phyloP scores from a whole-genome alignment of 2,797 vertebrate species.

The Hafferia zeledoni region DNA sequence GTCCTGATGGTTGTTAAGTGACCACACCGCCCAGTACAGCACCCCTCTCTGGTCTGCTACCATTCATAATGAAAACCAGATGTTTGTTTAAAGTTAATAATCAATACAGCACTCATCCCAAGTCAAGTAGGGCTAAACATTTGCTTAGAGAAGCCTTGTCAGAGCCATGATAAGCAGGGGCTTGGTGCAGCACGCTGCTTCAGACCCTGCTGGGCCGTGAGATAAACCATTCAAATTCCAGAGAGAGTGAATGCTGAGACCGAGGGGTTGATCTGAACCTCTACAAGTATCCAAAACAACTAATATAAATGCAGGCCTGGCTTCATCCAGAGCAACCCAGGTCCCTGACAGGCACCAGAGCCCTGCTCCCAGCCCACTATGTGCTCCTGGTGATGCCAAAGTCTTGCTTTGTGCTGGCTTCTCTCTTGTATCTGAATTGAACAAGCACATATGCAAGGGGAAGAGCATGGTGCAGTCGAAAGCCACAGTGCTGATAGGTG shows the following conservation, averaged over 20 bases:
- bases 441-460: neutral
- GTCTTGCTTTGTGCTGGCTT: neutral
- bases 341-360: accelerated
- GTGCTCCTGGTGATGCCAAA: accelerated
- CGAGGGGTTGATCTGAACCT: neutral
- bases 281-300: neutral
- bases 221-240: slow-evolving; percentile 79
- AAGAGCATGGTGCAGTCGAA: neutral
- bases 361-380: neutral
- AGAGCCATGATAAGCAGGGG: slow-evolving; percentile 74
- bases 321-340: neutral
- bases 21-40: slow-evolving; percentile 76
- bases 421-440: neutral
- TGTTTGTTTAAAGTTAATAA: slow-evolving; percentile 87
- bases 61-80: slow-evolving; percentile 88
- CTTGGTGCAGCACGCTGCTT: slow-evolving; percentile 66
- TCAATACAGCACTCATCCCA: slow-evolving; percentile 82
- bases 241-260: neutral
- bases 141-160: slow-evolving; percentile 86
- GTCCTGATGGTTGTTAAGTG: slow-evolving; percentile 80
- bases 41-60: slow-evolving; percentile 77
- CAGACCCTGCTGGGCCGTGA: slow-evolving; percentile 74
- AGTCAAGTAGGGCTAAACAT: slow-evolving; percentile 82
- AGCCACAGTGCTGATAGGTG: neutral
- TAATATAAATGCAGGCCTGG: neutral